Conservation (phyloP, 1,140 invertebrate genomes). For the Macrostomum lignano region DNA sequence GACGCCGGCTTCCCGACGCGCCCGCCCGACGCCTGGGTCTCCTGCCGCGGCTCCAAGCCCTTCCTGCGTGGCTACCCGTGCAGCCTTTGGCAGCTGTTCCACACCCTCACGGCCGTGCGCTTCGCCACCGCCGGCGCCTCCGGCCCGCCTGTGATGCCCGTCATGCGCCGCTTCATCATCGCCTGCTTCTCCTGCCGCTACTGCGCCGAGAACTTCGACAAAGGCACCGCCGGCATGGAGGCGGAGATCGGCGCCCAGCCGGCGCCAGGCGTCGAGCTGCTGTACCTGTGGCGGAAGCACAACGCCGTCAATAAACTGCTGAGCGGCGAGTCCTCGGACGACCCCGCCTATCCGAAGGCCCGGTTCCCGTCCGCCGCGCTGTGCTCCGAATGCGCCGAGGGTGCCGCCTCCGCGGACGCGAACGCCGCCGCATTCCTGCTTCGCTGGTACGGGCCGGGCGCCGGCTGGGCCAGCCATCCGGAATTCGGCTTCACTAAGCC, state of each 20-base stretch:
- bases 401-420: no score
- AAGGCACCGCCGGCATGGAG: conserved; percentile 1
- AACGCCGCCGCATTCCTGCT: no score
- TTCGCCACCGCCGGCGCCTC: no score
- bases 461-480: no score
- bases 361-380: conserved; percentile 4
- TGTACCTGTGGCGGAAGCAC: conserved; percentile 7
- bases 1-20: no score
- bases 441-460: no score
- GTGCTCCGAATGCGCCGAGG: conserved; percentile 7
- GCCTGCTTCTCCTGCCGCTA: conserved; percentile 6
- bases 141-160: no score
- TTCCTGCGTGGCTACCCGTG: conserved; percentile 6
- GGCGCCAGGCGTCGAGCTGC: background rate
- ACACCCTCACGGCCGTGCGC: conserved; percentile 2
- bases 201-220: conserved; percentile 5
- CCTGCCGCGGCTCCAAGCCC: conserved; percentile 3
- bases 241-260: background rate
- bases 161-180: conserved; percentile 1
- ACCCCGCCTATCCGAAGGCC: conserved; percentile 6
- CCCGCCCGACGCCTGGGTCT: no score
- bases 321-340: conserved; percentile 3
- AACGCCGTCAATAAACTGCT: conserved; percentile 6
- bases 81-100: conserved; percentile 6
- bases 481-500: no score